Conservation (phyloP, 1,140 invertebrate species). For the Rhopalosiphum maidis region DNA sequence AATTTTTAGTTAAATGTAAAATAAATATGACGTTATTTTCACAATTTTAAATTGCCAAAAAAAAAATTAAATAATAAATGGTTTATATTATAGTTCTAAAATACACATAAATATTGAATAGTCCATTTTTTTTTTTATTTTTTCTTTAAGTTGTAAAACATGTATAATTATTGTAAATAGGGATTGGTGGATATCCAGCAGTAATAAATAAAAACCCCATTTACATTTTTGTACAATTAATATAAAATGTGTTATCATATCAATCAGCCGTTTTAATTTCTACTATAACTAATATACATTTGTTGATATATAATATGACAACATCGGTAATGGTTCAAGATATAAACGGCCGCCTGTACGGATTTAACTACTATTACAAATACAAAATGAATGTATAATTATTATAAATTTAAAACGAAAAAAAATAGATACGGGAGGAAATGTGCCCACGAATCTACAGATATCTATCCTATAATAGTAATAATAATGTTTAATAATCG, state of each 20-base stretch:
- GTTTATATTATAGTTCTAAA: constrained; percentile 48
- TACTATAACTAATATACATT: constrained; percentile 21
- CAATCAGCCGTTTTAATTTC: constrained; percentile 52
- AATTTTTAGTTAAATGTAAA: constrained; percentile 33
- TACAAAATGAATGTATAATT: constrained; percentile 1
- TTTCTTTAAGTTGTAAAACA: background rate
- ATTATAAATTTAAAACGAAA: constrained; percentile 26
- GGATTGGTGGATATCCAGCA: constrained; percentile 16
- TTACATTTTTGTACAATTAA: background rate
- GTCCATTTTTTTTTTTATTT: constrained; percentile 37
- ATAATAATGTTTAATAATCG: constrained; percentile 32
- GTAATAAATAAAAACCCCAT: constrained; percentile 24
- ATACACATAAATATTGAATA: constrained; percentile 51
- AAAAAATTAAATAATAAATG: constrained; percentile 38
- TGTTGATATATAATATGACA: constrained; percentile 20
- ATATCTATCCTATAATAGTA: constrained; percentile 33
- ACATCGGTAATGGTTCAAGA: constrained; percentile 11
- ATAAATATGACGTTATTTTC: constrained; percentile 40
- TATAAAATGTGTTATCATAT: constrained; percentile 47
- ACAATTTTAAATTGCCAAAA: constrained; percentile 31
- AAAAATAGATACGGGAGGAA: background rate
- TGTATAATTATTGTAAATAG: constrained; percentile 26
- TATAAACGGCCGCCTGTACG: constrained; percentile 16
- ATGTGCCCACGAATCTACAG: constrained; percentile 20
- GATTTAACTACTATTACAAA: constrained; percentile 32